Percentiles rank a stretch among this genome's conserved stretches.
Evolutionary conservation across 1,140 invertebrate species (phyloP).

Genomic region (Aphelinus atriplicis): DNA sequence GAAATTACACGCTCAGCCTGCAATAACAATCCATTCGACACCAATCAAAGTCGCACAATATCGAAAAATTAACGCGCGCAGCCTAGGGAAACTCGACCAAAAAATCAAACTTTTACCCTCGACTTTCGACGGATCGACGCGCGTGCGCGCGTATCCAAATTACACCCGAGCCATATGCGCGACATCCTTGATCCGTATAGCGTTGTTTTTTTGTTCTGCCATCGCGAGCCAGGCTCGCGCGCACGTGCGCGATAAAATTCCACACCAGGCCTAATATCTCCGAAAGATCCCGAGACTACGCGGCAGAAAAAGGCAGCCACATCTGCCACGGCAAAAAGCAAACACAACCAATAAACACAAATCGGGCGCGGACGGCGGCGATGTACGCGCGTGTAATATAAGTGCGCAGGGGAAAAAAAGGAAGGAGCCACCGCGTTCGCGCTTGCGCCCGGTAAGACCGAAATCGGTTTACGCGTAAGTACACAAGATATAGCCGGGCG

Average conservation of each 20-base stretch:
- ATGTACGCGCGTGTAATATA: too few relatives aligned
- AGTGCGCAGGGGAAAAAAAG: too few relatives aligned
- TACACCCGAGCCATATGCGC: too few relatives aligned
- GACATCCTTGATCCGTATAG: not conserved
- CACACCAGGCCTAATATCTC: slow-evolving; percentile 5
- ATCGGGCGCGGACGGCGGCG: not conserved
- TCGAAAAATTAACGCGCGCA: too few relatives aligned
- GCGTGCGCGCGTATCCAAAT: too few relatives aligned
- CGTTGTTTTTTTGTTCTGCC: not conserved
- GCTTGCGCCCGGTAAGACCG: not conserved
- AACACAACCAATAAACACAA: slow-evolving; percentile 27
- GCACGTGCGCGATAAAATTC: slow-evolving; percentile 12
- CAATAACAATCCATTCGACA: too few relatives aligned
- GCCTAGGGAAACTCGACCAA: too few relatives aligned
- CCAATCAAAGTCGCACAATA: too few relatives aligned
- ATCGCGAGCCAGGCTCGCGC: not conserved
- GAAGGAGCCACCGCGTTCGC: too few relatives aligned
- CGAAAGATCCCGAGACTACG: slow-evolving; percentile 1
- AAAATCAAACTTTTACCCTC: too few relatives aligned
- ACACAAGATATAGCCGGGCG: not conserved
- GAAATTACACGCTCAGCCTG: too few relatives aligned
- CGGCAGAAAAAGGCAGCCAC: slow-evolving; percentile 2
- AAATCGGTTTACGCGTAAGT: slow-evolving; percentile 7
- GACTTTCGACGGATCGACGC: too few relatives aligned
- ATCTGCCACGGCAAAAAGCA: slow-evolving; percentile 29